A percentile compares a stretch with the other conserved stretches of the same genome.
Evolutionary conservation across 2,797 vertebrate genomes (phyloP).

Genomic region (Dromococcyx pavoninus): DNA sequence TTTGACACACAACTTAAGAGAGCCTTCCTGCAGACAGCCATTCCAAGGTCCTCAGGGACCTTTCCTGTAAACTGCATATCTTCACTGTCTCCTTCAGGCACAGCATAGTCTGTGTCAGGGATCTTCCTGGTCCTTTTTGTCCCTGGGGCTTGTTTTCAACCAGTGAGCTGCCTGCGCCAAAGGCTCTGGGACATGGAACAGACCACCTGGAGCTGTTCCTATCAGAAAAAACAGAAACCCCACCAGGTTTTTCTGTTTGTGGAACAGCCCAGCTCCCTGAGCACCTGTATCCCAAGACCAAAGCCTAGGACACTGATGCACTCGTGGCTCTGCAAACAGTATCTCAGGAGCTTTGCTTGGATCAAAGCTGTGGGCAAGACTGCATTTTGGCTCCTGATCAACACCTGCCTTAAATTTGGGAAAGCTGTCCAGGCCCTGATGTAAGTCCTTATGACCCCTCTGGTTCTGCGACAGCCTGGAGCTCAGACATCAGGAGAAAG

Average conservation of each 20-base stretch:
- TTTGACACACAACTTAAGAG: conserved; percentile 11
- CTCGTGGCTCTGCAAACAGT: background rate
- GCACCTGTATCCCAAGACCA: background rate
- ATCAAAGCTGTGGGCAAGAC: background rate
- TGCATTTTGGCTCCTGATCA: background rate
- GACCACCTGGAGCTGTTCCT: background rate
- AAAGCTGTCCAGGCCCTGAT: background rate
- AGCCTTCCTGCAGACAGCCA: background rate
- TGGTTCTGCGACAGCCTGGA: background rate
- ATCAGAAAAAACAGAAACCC: background rate
- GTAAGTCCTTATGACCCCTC: rapidly evolving
- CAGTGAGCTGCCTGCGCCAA: background rate
- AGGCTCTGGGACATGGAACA: background rate
- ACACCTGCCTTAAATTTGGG: background rate
- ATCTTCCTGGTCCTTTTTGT: background rate
- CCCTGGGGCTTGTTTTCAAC: background rate
- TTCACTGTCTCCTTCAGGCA: background rate
- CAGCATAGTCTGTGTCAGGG: background rate
- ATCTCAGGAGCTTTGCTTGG: background rate
- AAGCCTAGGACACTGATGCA: background rate
- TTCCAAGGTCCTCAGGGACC: background rate
- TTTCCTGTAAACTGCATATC: background rate
- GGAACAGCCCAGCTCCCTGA: background rate
- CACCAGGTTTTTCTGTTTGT: background rate
- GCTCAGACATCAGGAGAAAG: background rate